A percentile compares a stretch with the other conserved stretches of the same genome.
Conservation (phyloP, 2,113 vertebrate genomes). For the Psettodes erumei region DNA sequence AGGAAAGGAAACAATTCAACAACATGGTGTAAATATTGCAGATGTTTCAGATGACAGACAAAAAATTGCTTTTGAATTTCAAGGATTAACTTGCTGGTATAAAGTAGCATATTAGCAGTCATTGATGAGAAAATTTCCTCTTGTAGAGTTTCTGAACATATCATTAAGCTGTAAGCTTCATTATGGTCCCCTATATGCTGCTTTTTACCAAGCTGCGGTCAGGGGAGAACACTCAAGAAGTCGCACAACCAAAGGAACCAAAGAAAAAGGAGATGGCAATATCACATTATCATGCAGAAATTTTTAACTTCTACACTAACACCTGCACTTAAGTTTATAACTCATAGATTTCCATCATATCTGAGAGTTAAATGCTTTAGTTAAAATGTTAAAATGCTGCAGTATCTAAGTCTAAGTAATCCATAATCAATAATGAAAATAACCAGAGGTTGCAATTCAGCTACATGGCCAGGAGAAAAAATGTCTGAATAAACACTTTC, state of each 20-base stretch:
- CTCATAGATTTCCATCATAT: background rate
- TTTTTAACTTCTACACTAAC: background rate
- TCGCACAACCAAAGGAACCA: background rate
- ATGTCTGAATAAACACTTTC: slow-evolving; percentile 17
- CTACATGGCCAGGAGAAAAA: slow-evolving; percentile 17
- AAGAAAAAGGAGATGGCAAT: background rate
- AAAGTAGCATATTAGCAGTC: background rate
- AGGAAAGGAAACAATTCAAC: slow-evolving; percentile 17
- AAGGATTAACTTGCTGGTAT: background rate
- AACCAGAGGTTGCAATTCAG: slow-evolving; percentile 11
- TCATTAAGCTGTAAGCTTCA: background rate
- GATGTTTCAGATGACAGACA: background rate
- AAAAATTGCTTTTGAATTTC: background rate
- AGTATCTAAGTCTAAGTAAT: too few relatives aligned
- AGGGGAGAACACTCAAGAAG: background rate
- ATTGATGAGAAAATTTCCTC: background rate
- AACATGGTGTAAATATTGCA: slow-evolving; percentile 9
- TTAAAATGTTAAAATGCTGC: background rate
- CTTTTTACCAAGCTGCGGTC: background rate
- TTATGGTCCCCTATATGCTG: background rate
- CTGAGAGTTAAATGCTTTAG: background rate
- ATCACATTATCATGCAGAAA: background rate
- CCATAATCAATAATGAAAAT: too few relatives aligned
- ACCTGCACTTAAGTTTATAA: background rate
- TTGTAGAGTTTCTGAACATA: slow-evolving; percentile 9